Percentiles rank a stretch among this genome's conserved stretches.
phyloP scores from a whole-genome alignment of 2,888 invertebrate species.

The Dolomedes plantarius region DNA sequence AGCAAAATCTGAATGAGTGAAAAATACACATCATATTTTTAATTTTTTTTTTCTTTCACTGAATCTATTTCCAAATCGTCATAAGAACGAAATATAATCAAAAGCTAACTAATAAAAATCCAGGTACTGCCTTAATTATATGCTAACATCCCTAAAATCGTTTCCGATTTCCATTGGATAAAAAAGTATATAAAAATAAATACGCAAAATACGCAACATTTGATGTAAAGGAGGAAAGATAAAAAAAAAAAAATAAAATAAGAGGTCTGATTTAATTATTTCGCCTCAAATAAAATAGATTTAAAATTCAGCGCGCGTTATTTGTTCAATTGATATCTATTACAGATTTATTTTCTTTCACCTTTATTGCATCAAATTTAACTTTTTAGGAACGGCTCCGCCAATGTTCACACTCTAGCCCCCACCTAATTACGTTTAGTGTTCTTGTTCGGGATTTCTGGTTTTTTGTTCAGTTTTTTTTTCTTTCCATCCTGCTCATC shows the following conservation, averaged over 20 bases:
- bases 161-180: not conserved
- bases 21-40: too few species aligned
- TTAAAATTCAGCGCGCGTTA: conserved; percentile 69
- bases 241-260: not conserved
- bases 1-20: too few species aligned
- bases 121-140: not conserved
- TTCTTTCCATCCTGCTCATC: conserved; percentile 29
- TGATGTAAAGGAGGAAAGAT: conserved; percentile 33
- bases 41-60: too few species aligned
- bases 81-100: too few species aligned
- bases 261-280: conserved; percentile 51
- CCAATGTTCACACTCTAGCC: conserved; percentile 44
- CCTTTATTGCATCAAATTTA: conserved; percentile 67
- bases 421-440: conserved; percentile 69
- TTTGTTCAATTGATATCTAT: conserved; percentile 70
- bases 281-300: conserved; percentile 70
- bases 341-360: conserved; percentile 69
- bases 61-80: too few species aligned
- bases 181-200: conserved; percentile 8
- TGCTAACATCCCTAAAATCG: conserved; percentile 11
- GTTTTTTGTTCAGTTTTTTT: conserved; percentile 37
- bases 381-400: conserved; percentile 52
- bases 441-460: conserved; percentile 61
- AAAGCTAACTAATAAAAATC: too few species aligned
- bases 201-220: conserved; percentile 18